Evolutionary conservation across 2,113 vertebrate genomes (phyloP), one percentile per base, ranked within the genome.

Genomic region (Macroglossus sobrinus): DNA sequence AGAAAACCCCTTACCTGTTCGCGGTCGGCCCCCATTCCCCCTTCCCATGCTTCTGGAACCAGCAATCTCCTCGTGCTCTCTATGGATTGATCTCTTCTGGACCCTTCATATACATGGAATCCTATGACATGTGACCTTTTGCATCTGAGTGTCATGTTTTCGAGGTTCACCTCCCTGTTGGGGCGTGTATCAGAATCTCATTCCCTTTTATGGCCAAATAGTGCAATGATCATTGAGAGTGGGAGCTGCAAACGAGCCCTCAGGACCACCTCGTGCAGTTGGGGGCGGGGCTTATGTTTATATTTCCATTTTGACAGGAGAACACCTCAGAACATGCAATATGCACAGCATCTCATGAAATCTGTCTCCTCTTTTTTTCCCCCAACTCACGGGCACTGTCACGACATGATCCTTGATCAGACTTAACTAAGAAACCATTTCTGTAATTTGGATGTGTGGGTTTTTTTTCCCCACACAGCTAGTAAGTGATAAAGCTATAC

Each of bases 191-290:
- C 55, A 61, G 28, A 21, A 35, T n/a, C 64, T 8, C 28, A 16
- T 33, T 59, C 18, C 61, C 59, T 78, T 84, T 16, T 7, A 33
- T 16, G 63, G 45, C 40, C 11, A 21, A 53, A 1, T 4, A 21
- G 43, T 3, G 10, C n/a, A 4, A 0, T 59, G 7, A 43, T 26
- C 4, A 47, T 1, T 21, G 53, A 63, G 75, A 74, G 40, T 38
- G 3, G 0, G 2, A 0, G 10, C 7, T 4, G 2, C 8, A 22
- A 7, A 8, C 1, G 1, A 24, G 50, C 10, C 19, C 50, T 75
- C 12, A 6, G 16, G 33, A 4, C 18, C 22, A 14, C 40, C 57
- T 1, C 0, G 28, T 2, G n/a, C 61, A 3, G 53, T 33, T 69
- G 61, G 0, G 43, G 21, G n/a, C 47, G 50, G 4, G 43, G 1